Evolutionary conservation across 2,113 vertebrate genomes (phyloP).

Genomic region (Cyrtonyx montezumae): DNA sequence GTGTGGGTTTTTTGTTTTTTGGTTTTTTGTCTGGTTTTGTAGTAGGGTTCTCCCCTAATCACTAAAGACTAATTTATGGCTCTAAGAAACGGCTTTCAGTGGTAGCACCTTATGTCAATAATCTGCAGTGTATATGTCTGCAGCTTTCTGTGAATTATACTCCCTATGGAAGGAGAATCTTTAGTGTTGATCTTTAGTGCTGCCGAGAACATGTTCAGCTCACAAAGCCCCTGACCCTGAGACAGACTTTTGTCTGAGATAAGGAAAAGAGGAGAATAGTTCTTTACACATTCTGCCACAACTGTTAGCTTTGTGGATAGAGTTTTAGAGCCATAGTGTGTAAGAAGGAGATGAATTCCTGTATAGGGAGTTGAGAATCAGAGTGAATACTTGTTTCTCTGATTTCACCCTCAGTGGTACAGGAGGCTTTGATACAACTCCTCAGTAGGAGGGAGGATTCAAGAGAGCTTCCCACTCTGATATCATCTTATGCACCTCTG

Average conservation of each 20-base stretch:
- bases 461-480: background rate
- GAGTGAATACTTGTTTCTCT: background rate
- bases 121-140: background rate
- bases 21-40: background rate
- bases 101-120: background rate
- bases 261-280: background rate
- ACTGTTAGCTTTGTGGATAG: constrained; percentile 10
- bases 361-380: background rate
- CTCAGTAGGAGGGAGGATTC: background rate
- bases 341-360: background rate
- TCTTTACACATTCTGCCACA: constrained; percentile 1
- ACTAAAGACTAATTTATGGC: background rate
- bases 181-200: background rate
- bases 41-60: background rate
- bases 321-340: background rate
- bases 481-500: background rate
- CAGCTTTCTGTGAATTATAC: background rate
- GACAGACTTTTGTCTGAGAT: background rate
- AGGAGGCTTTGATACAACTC: constrained; percentile 1
- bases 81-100: background rate
- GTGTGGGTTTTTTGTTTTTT: too few relatives aligned
- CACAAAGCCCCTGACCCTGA: background rate
- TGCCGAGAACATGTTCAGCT: background rate
- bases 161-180: background rate
- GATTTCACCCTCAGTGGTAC: background rate